Conservation (phyloP, 2,797 vertebrate genomes). For the Enteromius viviparus region DNA sequence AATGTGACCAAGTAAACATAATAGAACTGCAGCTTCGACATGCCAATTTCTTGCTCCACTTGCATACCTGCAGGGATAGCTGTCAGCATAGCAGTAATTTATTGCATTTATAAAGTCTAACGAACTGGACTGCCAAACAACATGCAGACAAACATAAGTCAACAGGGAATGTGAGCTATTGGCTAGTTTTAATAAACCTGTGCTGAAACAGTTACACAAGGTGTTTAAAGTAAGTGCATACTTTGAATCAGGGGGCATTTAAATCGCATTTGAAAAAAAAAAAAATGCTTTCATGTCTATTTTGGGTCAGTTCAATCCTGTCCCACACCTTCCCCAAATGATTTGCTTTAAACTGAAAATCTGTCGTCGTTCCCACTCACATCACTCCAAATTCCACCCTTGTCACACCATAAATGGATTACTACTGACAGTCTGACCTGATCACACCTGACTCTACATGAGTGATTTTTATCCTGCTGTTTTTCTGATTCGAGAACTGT, state of each 20-base stretch:
- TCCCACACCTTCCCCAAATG: neutral
- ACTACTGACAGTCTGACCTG: constrained; percentile 7
- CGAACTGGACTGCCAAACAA: neutral
- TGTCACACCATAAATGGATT: neutral
- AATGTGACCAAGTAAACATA: neutral
- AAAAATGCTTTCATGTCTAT: neutral
- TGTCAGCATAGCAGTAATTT: constrained; percentile 5
- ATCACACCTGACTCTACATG: neutral
- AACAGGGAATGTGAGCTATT: neutral
- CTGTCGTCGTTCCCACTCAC: neutral
- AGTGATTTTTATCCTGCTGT: neutral
- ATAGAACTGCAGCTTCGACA: constrained; percentile 2
- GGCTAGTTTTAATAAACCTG: neutral
- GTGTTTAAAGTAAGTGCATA: neutral
- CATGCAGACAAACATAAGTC: constrained; percentile 3
- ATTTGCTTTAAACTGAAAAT: neutral
- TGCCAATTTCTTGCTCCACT: constrained; percentile 10
- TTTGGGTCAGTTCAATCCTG: neutral
- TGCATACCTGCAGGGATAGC: constrained; percentile 1
- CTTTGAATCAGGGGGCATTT: neutral
- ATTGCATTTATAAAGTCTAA: constrained; percentile 1
- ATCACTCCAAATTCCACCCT: neutral
- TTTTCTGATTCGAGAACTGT: constrained; percentile 3
- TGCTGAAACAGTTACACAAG: neutral
- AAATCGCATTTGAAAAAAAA: neutral